These are phyloP conservation scores for Ornithorhynchus anatinus DNA, from an alignment of 2,113 vertebrate species.

Conservation along the genomic window DNA sequence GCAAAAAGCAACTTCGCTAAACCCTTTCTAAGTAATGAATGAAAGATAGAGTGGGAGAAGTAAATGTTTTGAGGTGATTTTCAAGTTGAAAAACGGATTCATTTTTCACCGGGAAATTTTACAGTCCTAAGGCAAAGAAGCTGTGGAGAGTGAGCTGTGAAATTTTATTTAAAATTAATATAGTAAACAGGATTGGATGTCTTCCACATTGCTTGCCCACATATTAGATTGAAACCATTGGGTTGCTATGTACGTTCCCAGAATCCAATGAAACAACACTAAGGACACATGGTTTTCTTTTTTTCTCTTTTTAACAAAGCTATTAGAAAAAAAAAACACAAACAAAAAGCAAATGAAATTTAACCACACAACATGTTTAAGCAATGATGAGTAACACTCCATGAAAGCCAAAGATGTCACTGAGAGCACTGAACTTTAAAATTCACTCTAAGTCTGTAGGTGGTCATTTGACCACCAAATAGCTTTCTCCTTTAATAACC, in stretches of 20 bases:
- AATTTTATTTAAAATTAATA: constrained; percentile 19
- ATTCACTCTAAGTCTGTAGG: no score
- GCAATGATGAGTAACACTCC: background rate
- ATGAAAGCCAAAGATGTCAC: background rate
- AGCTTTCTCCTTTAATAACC: no score
- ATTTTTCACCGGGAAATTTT: constrained; percentile 7
- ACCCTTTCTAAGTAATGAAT: no score
- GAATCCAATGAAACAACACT: no score
- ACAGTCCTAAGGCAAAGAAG: constrained; percentile 35
- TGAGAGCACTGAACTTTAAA: background rate
- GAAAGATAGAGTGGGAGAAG: no score
- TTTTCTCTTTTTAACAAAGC: no score
- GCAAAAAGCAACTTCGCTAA: background rate
- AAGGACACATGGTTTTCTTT: background rate
- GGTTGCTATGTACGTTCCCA: no score
- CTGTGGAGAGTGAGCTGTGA: background rate
- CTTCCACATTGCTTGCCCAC: background rate
- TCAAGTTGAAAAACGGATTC: no score
- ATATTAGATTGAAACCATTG: no score
- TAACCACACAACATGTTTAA: background rate
- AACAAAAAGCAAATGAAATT: background rate
- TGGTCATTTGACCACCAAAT: no score
- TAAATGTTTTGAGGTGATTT: background rate
- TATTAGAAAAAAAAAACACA: background rate
- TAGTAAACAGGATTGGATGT: background rate